A percentile compares a stretch with the other conserved stretches of the same genome.
phyloP scores from a whole-genome alignment of 30 jellyfish, hydroid and myxozoan species.

The Turritopsis dohrnii region DNA sequence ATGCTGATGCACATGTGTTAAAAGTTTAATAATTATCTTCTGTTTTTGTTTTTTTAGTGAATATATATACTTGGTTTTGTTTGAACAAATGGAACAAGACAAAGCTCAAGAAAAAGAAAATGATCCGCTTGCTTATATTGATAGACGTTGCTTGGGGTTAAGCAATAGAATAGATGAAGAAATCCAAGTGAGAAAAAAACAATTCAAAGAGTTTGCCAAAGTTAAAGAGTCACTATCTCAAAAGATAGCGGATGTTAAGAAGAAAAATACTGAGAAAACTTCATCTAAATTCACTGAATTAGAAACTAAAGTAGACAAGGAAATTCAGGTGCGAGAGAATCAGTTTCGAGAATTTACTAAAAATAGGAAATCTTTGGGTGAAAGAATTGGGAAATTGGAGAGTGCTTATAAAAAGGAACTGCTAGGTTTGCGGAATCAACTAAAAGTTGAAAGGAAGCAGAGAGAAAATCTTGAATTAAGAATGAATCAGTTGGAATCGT shows the following conservation, averaged over 20 bases:
- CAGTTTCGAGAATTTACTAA: background rate
- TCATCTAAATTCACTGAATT: too few species aligned
- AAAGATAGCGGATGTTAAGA: background rate
- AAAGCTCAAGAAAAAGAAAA: background rate
- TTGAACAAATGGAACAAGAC: too few species aligned
- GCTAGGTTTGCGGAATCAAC: background rate
- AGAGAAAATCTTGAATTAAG: background rate
- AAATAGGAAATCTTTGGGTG: background rate
- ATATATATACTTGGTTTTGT: too few species aligned
- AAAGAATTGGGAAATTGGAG: background rate
- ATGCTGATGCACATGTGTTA: too few species aligned
- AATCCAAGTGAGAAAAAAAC: background rate
- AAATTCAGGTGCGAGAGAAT: background rate
- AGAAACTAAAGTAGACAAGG: background rate
- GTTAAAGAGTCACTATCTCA: background rate
- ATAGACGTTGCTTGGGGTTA: background rate
- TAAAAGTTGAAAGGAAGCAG: background rate
- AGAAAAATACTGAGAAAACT: too few species aligned
- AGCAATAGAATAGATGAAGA: background rate
- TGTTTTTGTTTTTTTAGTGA: too few species aligned
- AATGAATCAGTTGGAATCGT: background rate
- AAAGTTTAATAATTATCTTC: too few species aligned
- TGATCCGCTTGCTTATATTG: background rate
- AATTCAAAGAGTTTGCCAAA: background rate
- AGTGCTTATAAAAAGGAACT: background rate